Percentiles rank a stretch among this genome's conserved stretches.
phyloP scores from a whole-genome alignment of 1,140 invertebrate species.

The Camponotus vicinus region DNA sequence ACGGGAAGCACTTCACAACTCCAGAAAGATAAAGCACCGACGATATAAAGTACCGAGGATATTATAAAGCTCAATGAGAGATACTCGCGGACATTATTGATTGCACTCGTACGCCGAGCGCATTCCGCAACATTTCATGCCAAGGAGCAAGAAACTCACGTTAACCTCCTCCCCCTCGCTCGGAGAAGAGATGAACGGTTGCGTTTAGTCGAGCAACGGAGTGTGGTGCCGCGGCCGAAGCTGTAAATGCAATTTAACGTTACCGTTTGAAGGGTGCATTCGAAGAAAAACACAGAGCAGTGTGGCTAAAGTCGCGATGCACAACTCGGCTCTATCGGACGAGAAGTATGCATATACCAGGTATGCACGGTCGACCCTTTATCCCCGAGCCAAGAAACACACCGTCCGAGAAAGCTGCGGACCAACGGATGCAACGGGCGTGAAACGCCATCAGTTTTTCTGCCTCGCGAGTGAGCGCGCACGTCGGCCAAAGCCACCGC shows the following conservation, averaged over 20 bases:
- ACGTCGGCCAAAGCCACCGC: conserved; percentile 46
- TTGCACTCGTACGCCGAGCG: conserved; percentile 15
- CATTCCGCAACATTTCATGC: conserved; percentile 34
- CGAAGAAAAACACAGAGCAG: conserved; percentile 44
- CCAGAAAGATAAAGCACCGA: not conserved
- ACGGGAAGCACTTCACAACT: not conserved
- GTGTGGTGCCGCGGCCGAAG: conserved; percentile 40
- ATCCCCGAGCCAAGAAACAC: conserved; percentile 29
- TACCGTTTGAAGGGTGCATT: conserved; percentile 39
- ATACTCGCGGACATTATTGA: conserved; percentile 43
- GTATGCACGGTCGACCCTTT: not conserved
- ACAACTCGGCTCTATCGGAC: conserved; percentile 14
- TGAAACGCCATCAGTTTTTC: conserved; percentile 56
- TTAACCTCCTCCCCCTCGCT: conserved; percentile 3
- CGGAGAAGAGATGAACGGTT: conserved; percentile 50
- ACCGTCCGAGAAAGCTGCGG: conserved; percentile 42
- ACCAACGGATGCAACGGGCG: conserved; percentile 33
- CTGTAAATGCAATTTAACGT: conserved; percentile 56
- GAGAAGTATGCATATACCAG: conserved; percentile 11
- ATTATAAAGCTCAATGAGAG: conserved; percentile 39
- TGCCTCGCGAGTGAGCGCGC: conserved; percentile 39
- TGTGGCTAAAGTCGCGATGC: conserved; percentile 26
- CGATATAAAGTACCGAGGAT: not conserved
- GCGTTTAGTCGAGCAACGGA: conserved; percentile 5
- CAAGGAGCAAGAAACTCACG: conserved; percentile 54